A percentile compares a stretch with the other conserved stretches of the same genome.
These are phyloP conservation scores for Lagorchestes hirsutus DNA, from an alignment of 2,797 vertebrate species.

Conservation along the genomic window DNA sequence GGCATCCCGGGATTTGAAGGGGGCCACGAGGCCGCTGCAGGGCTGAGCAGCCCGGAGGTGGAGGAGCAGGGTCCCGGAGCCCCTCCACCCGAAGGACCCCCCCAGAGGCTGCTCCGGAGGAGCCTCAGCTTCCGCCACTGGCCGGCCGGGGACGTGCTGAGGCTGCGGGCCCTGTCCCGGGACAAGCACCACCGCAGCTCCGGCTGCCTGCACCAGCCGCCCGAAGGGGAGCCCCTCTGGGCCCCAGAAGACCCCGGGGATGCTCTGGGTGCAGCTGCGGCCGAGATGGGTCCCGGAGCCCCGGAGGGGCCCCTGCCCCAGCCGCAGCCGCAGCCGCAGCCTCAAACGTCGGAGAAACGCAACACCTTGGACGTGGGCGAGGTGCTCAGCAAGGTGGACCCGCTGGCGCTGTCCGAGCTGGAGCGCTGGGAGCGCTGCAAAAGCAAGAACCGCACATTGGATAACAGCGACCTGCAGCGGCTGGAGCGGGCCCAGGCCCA, in stretches of 20 bases:
- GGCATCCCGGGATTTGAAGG: not conserved
- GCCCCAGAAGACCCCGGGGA: not conserved
- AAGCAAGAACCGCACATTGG: slow-evolving; percentile 93
- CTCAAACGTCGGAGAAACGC: slow-evolving; percentile 86
- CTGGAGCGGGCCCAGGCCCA: slow-evolving; percentile 85
- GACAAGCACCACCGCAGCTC: slow-evolving; percentile 92
- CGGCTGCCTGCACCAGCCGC: slow-evolving; percentile 83
- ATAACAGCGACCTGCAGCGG: slow-evolving; percentile 93
- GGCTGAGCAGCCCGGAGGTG: not conserved
- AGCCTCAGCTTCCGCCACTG: slow-evolving; percentile 95
- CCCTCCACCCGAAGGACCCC: slow-evolving; percentile 79
- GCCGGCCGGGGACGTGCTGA: slow-evolving; percentile 87
- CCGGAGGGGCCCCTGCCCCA: slow-evolving; percentile 90
- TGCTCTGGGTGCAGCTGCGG: slow-evolving; percentile 80
- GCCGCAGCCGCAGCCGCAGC: not conserved
- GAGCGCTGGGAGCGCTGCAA: slow-evolving; percentile 90
- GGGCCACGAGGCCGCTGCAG: not conserved
- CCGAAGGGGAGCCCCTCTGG: slow-evolving; percentile 1
- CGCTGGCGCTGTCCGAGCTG: slow-evolving; percentile 82
- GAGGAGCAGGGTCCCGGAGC: slow-evolving; percentile 64
- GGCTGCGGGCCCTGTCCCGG: slow-evolving; percentile 84
- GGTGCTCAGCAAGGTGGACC: slow-evolving; percentile 88
- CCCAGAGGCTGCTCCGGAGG: slow-evolving; percentile 87
- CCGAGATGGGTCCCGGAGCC: slow-evolving; percentile 84
- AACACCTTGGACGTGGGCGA: slow-evolving; percentile 90